These are phyloP conservation scores for Hermodice carunculata DNA, from an alignment of 2,888 invertebrate genomes.

Conservation along the genomic window DNA sequence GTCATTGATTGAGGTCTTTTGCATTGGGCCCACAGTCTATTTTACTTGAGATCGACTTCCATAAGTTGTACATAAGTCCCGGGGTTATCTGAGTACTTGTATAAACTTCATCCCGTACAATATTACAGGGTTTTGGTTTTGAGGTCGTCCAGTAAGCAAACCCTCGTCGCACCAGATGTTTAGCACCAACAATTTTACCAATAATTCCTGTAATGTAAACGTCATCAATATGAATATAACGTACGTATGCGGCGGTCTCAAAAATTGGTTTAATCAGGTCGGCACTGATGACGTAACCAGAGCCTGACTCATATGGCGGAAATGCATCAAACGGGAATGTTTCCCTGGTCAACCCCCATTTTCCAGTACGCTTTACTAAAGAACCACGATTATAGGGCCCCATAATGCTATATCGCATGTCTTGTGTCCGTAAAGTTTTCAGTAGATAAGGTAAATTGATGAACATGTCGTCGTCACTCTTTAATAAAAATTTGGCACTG, in stretches of 20 bases:
- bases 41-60: too few relatives aligned
- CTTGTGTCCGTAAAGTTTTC: conserved; percentile 5
- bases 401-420: conserved; percentile 32
- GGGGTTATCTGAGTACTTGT: conserved; percentile 30
- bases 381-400: conserved; percentile 37
- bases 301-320: conserved; percentile 42
- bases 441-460: conserved; percentile 39
- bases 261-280: conserved; percentile 34
- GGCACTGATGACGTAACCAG: conserved; percentile 37
- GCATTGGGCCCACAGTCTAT: too few relatives aligned
- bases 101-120: conserved; percentile 24
- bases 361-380: conserved; percentile 25
- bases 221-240: conserved; percentile 43
- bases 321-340: conserved; percentile 34
- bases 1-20: too few relatives aligned
- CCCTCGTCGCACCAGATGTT: conserved; percentile 29
- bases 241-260: conserved; percentile 36
- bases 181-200: conserved; percentile 36
- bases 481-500: conserved; percentile 33
- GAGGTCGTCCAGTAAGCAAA: conserved; percentile 40
- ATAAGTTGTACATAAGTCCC: conserved; percentile 12
- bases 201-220: conserved; percentile 48
- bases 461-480: conserved; percentile 47
- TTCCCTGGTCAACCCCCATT: conserved; percentile 32
- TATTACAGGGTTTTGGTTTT: conserved; percentile 30